Evolutionary conservation across 2,888 invertebrate genomes (phyloP), one percentile per base, ranked within the genome.

Genomic region (Scelioninae gen. 2): DNA sequence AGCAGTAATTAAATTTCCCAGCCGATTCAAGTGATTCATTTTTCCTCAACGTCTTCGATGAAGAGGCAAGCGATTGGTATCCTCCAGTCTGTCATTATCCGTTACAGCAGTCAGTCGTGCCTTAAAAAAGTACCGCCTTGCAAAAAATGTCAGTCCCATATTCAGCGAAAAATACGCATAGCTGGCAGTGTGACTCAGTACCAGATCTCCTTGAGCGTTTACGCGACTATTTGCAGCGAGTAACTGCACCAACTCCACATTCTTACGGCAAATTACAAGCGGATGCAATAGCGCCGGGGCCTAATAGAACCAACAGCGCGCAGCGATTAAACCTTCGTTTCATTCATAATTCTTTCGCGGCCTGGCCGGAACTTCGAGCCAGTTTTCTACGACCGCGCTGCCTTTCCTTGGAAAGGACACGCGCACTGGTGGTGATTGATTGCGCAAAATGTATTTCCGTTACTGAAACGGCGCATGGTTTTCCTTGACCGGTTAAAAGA

Each of bases 201-300:
- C 82, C 77, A 71, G 83, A 81, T 83, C 80, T 83, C 83, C 83
- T 83, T 83, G 82, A 82, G 78, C 79, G 76, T 79, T 82, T 79
- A 75, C 77, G 74, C 76, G 69, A 58, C 50, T 52, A 48, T 37
- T 58, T 39, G 52, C 45, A 33, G 63, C 43, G 55, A 55, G 65
- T 58, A 46, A 22, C 19, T 19, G 46, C 52, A 11, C 67, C 11
- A 60, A 37, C 71, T 55, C 71, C 73, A 60, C 58, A 63, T 75
- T 71, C 67, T 63, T 72, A 61, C 55, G 46, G 46, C 57, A 65
- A 55, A 43, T 68, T 52, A 43, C 65, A 61, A 72, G 58, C 68
- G 57, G 69, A 65, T 61, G 73, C 67, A 73, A 72, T 58, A 74
- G 63, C 58, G 63, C 65, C 61, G 68, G 68, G 37, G 25, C 55